These are phyloP conservation scores for Pedionomus torquatus DNA, from an alignment of 2,113 vertebrate species.

Conservation along the genomic window DNA sequence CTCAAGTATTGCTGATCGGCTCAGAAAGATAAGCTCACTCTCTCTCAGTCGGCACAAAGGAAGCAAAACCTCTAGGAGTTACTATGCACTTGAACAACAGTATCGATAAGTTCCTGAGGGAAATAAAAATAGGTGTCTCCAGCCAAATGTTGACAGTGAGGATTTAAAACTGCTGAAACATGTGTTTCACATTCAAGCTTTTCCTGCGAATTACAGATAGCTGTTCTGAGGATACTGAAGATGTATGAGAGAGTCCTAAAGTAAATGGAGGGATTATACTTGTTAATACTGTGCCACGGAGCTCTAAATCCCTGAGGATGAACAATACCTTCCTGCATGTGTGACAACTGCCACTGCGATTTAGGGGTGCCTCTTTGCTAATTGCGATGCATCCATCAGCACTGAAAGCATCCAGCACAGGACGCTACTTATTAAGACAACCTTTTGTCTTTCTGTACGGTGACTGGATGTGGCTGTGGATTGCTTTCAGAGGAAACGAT, in stretches of 20 bases:
- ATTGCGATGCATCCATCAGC: not conserved
- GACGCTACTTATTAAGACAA: not conserved
- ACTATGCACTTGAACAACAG: not conserved
- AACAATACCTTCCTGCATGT: not conserved
- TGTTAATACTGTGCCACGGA: not conserved
- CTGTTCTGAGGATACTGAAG: not conserved
- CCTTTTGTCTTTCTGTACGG: not conserved
- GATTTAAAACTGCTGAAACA: slow-evolving; percentile 33
- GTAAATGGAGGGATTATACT: not conserved
- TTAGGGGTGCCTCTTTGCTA: not conserved
- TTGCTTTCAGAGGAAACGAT: not conserved
- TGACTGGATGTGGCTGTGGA: not conserved
- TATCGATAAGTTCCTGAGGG: not conserved
- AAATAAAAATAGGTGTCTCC: not conserved
- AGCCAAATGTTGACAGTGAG: not conserved
- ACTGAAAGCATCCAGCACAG: not conserved
- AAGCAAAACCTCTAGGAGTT: not conserved
- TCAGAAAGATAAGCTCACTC: not conserved
- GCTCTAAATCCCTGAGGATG: not conserved
- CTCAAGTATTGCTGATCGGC: not conserved
- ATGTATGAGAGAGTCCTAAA: not conserved
- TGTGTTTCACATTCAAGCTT: not conserved
- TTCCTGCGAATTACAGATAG: slow-evolving; percentile 8
- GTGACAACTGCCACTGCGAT: not conserved
- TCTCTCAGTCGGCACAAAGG: not conserved